These are phyloP conservation scores for Poeciliopsis prolifica DNA, from an alignment of 2,113 vertebrate genomes.

Conservation along the genomic window DNA sequence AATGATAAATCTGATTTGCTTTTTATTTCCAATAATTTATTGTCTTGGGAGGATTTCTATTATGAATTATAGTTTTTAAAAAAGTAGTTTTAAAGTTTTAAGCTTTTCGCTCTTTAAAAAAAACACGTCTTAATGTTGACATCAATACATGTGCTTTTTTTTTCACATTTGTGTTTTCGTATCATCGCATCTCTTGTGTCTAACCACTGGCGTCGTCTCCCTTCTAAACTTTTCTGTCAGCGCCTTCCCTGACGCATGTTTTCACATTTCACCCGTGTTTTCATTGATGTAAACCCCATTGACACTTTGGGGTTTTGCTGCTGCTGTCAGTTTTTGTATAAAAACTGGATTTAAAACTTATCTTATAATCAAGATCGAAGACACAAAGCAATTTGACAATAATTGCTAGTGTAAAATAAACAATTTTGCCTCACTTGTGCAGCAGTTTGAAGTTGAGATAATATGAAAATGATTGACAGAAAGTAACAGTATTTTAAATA, in stretches of 20 bases:
- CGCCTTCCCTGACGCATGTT: conserved; percentile 53
- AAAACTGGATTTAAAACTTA: background rate
- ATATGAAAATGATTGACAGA: background rate
- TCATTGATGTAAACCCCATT: conserved; percentile 51
- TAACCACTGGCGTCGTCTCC: conserved; percentile 39
- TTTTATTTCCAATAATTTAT: background rate
- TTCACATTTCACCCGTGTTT: conserved; percentile 55
- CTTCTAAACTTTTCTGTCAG: conserved; percentile 57
- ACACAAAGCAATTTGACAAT: too few relatives aligned
- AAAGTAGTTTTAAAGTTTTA: conserved; percentile 26
- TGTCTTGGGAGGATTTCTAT: background rate
- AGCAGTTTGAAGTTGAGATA: background rate
- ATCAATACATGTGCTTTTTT: conserved; percentile 41
- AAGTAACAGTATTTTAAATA: background rate
- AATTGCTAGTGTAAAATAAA: too few relatives aligned
- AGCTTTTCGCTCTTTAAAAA: conserved; percentile 18
- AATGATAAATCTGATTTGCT: too few relatives aligned
- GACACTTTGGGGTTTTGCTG: conserved; percentile 36
- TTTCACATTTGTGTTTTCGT: conserved; percentile 23
- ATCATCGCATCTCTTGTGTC: conserved; percentile 22
- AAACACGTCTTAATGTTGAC: conserved; percentile 28
- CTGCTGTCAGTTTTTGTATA: conserved; percentile 13
- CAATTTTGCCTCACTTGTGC: background rate
- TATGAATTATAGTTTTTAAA: background rate
- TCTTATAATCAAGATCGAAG: conserved; percentile 4